Base-by-base conservation (phyloP, 2,888 invertebrate species). In the Physocephala rufipes region DNA sequence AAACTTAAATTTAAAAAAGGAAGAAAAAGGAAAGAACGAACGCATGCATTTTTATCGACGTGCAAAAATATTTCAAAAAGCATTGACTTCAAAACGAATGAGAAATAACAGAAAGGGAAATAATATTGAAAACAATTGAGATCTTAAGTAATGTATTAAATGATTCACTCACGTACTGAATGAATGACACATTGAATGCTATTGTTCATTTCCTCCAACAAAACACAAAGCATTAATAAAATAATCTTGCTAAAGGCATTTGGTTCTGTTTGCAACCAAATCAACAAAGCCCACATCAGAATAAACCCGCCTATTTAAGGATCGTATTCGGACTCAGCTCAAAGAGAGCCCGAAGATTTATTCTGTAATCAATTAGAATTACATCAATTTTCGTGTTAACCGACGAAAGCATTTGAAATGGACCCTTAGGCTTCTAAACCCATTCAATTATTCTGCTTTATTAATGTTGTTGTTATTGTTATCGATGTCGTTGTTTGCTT, bases 281-380 rank as follows among this genome's bases (percentile, higher is more conserved):
- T 19, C 53, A 21, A 28, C 26, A 7, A 12, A 21, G n/a, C 7
- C 21, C 21, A 53, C 2, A 2, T 2, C 9, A 21, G 7, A 1
- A 9, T 2, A 21, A 21, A n/a, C 21, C 21, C n/a, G 53, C 21
- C 21, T n/a, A 7, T 12, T 2, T 2, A 7, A 53, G 2, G 53
- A 2, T 12, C 30, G 16, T 45, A 30, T 49, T 28, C 26, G 36
- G 16, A 55, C 58, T 24, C 21, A 45, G 19, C 21, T 24, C 4
- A 51, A 36, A 13, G 12, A 55, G 55, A 30, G 28, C 67, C 19
- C 16, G 30, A 64, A 66, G 68, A 71, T 71, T 71, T 70, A 66
- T 68, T 67, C 72, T 68, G 70, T 72, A 74, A 74, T 74, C 74
- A 74, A 74, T 74, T 74, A 74, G 71, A 72, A 62, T 61, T 67